Base-by-base conservation (phyloP, 2,888 invertebrate species). In the Apotomis betuletana region DNA sequence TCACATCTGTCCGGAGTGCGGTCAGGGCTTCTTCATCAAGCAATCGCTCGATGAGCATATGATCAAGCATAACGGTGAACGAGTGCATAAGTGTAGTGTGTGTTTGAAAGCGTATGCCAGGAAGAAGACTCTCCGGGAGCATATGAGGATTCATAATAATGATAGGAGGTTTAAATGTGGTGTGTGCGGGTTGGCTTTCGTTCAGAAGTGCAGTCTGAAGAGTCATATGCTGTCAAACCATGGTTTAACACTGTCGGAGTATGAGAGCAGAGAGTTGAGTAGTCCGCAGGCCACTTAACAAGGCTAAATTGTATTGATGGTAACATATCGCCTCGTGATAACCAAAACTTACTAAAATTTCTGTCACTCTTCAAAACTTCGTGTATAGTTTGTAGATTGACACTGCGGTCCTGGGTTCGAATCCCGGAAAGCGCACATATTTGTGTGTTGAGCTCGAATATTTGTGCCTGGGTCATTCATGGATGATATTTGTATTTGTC, bases 71-170 rank as follows among this genome's bases (percentile, higher is more conserved):
- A 89, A 88, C 10, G 92, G 92, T 0, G 90, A 92, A 38, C 79
- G 88, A 12, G 88, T 90, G 0, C 90, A 86, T 54, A 88, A 90
- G 51, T 92, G 92, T 73, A 84, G 79, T 0, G 88, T 91, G 0
- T 92, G 92, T 59, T 75, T 78, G 0, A 92, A 92, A 36, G 86
- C 92, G 0, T 92, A 91, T 58, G 91, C 92, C 0, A 84, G 92
- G 38, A 91, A 90, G 75, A 92, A 92, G 55, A 92, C 92, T 0
- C 68, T 92, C 6, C 76, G 89, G 0, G 91, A 92, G 64, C 92
- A 92, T 76, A 89, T 92, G 90, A 55, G 91, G n/a, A 92, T 92
- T 4, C 92, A 92, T 70, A 89, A 90, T 69, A 90, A 92, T 70
- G 92, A 92, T 74, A 86, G 90, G 51, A 72, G 92, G 3, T 92